A percentile compares a stretch with the other conserved stretches of the same genome.
These are phyloP conservation scores for Embidobia sp. DNA, from an alignment of 2,888 invertebrate genomes.

Conservation along the genomic window DNA sequence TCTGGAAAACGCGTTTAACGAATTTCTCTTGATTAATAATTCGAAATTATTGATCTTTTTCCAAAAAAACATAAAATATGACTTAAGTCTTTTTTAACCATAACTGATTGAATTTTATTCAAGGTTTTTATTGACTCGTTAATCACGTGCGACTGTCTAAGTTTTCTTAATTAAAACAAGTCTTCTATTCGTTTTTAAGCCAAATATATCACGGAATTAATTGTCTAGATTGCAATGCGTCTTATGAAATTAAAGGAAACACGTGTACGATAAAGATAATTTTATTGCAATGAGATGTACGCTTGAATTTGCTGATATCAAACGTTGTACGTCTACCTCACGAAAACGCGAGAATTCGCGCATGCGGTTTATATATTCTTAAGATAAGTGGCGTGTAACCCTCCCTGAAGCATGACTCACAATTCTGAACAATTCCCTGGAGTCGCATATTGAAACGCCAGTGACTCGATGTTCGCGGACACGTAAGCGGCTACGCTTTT, in stretches of 20 bases:
- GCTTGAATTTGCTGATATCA: conserved; percentile 35
- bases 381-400: conserved; percentile 59
- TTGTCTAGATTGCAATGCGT: too few species aligned
- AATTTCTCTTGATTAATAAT: too few species aligned
- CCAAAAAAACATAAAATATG: too few species aligned
- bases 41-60: too few species aligned
- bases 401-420: conserved; percentile 59
- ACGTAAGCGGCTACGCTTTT: conserved; percentile 50
- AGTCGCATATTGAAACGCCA: conserved; percentile 48
- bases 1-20: too few species aligned
- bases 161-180: background rate
- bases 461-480: conserved; percentile 45
- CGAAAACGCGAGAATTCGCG: conserved; percentile 40
- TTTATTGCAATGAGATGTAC: conserved; percentile 30
- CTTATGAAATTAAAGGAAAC: conserved; percentile 26
- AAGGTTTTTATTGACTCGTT: too few species aligned
- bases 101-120: too few species aligned
- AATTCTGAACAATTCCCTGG: conserved; percentile 52
- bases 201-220: too few species aligned
- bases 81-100: too few species aligned
- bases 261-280: conserved; percentile 47
- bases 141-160: too few species aligned
- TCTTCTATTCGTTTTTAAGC: too few species aligned
- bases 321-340: conserved; percentile 40
- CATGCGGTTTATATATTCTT: conserved; percentile 54